A percentile compares a stretch with the other conserved stretches of the same genome.
Conservation (phyloP, 1,140 invertebrate genomes). For the Drosophila truncata region DNA sequence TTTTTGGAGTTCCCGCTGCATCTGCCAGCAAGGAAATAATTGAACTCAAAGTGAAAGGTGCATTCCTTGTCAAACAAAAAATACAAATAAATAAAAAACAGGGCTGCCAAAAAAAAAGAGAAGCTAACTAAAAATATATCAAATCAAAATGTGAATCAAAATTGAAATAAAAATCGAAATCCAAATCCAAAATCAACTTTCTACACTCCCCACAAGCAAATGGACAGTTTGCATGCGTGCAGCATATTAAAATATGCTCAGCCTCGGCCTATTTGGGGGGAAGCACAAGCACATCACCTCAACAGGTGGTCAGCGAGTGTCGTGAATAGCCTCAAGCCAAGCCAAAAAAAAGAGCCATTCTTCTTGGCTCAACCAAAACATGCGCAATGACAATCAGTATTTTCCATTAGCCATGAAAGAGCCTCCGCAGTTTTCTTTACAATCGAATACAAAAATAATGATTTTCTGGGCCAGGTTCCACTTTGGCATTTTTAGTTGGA, state of each 20-base stretch:
- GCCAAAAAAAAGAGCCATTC: constrained; percentile 26
- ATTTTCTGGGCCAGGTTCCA: constrained; percentile 46
- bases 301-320: constrained; percentile 33
- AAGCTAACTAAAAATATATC: constrained; percentile 11
- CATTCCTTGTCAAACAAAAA: constrained; percentile 28
- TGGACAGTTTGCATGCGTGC: constrained; percentile 79
- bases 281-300: constrained; percentile 23
- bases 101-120: constrained; percentile 24
- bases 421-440: constrained; percentile 45
- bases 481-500: constrained; percentile 52
- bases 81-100: constrained; percentile 1
- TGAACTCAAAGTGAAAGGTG: constrained; percentile 58
- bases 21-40: constrained; percentile 56
- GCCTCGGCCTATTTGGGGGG: constrained; percentile 66
- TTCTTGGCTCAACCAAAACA: constrained; percentile 56
- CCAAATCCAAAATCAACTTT: constrained; percentile 67
- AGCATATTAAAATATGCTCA: constrained; percentile 80
- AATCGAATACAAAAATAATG: constrained; percentile 45
- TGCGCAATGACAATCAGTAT: constrained; percentile 71
- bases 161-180: constrained; percentile 24
- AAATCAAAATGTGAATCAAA: constrained; percentile 16
- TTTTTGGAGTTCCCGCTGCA: constrained; percentile 23
- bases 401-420: constrained; percentile 71
- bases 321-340: constrained; percentile 24
- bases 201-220: constrained; percentile 79